Conservation (phyloP, 2,113 vertebrate species). For the Apteryx mantelli region DNA sequence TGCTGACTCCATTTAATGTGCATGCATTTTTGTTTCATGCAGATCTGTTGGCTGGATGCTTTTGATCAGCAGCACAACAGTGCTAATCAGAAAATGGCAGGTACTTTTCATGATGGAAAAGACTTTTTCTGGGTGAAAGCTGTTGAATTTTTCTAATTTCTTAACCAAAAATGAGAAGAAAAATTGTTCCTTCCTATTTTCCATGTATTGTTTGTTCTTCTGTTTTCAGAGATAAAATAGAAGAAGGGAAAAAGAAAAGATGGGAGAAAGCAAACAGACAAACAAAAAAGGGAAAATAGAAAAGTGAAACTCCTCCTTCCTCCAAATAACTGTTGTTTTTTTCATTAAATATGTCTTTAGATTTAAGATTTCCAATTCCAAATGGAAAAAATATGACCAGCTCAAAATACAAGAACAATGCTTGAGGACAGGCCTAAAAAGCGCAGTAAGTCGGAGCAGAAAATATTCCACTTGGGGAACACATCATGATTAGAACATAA, state of each 20-base stretch:
- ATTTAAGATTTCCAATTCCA: slow-evolving; percentile 37
- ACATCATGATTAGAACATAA: slow-evolving; percentile 23
- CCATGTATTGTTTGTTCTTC: background rate
- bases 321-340: background rate
- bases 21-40: slow-evolving; percentile 1
- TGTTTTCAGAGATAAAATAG: background rate
- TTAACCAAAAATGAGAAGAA: background rate
- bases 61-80: background rate
- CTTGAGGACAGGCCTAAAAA: slow-evolving; percentile 37
- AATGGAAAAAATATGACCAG: slow-evolving; percentile 19
- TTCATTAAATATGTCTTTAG: background rate
- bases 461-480: slow-evolving; percentile 26
- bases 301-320: background rate
- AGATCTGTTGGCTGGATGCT: background rate
- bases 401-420: slow-evolving; percentile 43
- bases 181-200: background rate
- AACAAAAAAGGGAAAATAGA: background rate
- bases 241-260: background rate
- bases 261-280: background rate
- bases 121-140: background rate
- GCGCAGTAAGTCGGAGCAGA: slow-evolving; percentile 43
- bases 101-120: background rate
- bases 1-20: background rate
- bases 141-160: slow-evolving; percentile 11
- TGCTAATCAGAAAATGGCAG: slow-evolving; percentile 26